These are phyloP conservation scores for Drosophila rhopaloa DNA, from an alignment of 1,140 invertebrate genomes.

Conservation along the genomic window DNA sequence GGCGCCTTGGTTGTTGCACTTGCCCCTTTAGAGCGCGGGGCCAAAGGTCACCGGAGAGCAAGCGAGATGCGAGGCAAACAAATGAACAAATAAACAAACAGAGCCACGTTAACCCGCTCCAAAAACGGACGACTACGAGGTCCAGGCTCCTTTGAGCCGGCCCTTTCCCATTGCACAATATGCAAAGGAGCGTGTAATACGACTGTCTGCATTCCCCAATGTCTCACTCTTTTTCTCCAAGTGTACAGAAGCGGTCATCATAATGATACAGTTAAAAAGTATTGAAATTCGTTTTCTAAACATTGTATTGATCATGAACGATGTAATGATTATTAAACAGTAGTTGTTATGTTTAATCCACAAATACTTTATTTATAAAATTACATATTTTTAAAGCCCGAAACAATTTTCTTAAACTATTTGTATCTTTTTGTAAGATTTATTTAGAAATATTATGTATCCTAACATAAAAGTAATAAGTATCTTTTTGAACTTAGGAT, in stretches of 20 bases:
- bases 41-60: conserved; percentile 57
- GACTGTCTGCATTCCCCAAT: conserved; percentile 27
- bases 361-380: too few species aligned
- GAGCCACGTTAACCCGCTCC: conserved; percentile 19
- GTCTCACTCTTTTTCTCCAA: neutral
- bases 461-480: too few species aligned
- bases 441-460: too few species aligned
- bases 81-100: conserved; percentile 60
- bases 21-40: conserved; percentile 25
- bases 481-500: too few species aligned
- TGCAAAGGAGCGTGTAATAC: conserved; percentile 75
- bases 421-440: too few species aligned
- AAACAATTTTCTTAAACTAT: too few species aligned
- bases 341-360: too few species aligned
- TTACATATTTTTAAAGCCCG: too few species aligned
- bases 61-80: conserved; percentile 32
- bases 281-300: too few species aligned
- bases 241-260: conserved; percentile 5
- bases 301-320: too few species aligned
- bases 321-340: too few species aligned
- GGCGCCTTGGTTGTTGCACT: conserved; percentile 76
- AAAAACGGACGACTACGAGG: conserved; percentile 11
- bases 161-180: conserved; percentile 60
- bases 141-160: conserved; percentile 58
- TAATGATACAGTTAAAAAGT: neutral